Evolutionary conservation across 2,797 vertebrate genomes (phyloP).

Genomic region (Poeciliopsis paucimaculata): DNA sequence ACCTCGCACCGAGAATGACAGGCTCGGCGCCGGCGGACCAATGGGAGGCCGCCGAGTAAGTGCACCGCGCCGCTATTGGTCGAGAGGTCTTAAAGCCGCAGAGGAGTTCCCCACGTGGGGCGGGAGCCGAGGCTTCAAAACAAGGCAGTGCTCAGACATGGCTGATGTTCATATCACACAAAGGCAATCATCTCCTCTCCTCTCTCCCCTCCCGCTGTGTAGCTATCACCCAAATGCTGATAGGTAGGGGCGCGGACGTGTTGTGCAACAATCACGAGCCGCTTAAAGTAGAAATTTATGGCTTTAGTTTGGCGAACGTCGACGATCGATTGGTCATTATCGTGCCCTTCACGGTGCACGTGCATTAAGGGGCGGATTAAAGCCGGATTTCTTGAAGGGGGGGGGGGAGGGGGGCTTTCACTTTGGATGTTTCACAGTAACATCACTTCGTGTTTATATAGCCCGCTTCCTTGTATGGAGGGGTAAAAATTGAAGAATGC

Average conservation of each 20-base stretch:
- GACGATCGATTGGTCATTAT: constrained; percentile 71
- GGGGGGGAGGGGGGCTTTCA: background rate
- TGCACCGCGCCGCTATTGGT: constrained; percentile 75
- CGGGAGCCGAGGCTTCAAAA: constrained; percentile 69
- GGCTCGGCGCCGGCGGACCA: constrained; percentile 65
- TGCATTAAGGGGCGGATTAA: constrained; percentile 7
- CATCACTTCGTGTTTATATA: constrained; percentile 31
- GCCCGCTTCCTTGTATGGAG: constrained; percentile 29
- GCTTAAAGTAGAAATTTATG: constrained; percentile 25
- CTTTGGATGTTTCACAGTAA: constrained; percentile 24
- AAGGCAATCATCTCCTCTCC: constrained; percentile 74
- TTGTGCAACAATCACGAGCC: constrained; percentile 52
- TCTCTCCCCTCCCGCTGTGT: constrained; percentile 62
- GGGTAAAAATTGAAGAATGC: constrained; percentile 9
- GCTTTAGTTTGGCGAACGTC: constrained; percentile 44
- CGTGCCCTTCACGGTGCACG: constrained; percentile 59
- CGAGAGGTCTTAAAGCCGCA: constrained; percentile 67
- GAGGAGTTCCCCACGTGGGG: constrained; percentile 85
- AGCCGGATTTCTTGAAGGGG: constrained; percentile 10
- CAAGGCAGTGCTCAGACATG: constrained; percentile 76
- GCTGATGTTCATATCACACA: constrained; percentile 83
- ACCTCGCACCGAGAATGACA: constrained; percentile 78
- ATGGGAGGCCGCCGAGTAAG: constrained; percentile 69
- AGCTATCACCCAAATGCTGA: constrained; percentile 63
- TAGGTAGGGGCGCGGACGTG: constrained; percentile 54